Evolutionary conservation across 2,797 vertebrate species (phyloP).

Genomic region (Melanotaenia maccullochi): DNA sequence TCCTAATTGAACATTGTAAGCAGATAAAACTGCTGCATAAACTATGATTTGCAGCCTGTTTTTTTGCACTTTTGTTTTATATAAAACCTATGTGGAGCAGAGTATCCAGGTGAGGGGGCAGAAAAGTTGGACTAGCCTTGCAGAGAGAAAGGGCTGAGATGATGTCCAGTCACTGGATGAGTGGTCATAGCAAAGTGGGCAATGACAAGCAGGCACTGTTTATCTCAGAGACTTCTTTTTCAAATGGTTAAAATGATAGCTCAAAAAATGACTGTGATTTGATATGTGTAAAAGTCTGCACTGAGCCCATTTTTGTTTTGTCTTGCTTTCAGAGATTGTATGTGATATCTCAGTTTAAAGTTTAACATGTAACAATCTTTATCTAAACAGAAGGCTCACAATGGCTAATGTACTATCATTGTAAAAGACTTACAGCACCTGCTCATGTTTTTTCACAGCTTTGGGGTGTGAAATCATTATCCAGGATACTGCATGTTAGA

Average conservation of each 20-base stretch:
- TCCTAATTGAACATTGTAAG: neutral
- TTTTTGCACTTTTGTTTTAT: slow-evolving; percentile 9
- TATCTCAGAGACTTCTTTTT: slow-evolving; percentile 1
- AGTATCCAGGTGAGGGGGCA: slow-evolving; percentile 50
- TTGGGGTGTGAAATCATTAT: neutral
- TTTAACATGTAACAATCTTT: neutral
- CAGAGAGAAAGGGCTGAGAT: slow-evolving; percentile 14
- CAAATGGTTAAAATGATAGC: neutral
- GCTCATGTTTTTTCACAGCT: neutral
- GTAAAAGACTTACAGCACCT: neutral
- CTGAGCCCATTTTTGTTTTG: neutral
- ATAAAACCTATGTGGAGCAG: neutral
- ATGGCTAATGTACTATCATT: neutral
- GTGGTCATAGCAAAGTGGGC: slow-evolving; percentile 24
- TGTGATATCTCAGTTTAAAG: neutral
- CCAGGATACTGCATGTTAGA: neutral
- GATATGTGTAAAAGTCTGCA: neutral
- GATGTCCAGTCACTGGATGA: slow-evolving; percentile 37
- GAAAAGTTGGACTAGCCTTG: slow-evolving; percentile 17
- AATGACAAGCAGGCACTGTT: slow-evolving; percentile 8
- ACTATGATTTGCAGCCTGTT: neutral
- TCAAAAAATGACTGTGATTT: neutral
- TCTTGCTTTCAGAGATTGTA: neutral
- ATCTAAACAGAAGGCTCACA: neutral
- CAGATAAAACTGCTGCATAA: neutral